Evolutionary conservation across 2,888 invertebrate genomes (phyloP).

Genomic region (Cetonia aurata): DNA sequence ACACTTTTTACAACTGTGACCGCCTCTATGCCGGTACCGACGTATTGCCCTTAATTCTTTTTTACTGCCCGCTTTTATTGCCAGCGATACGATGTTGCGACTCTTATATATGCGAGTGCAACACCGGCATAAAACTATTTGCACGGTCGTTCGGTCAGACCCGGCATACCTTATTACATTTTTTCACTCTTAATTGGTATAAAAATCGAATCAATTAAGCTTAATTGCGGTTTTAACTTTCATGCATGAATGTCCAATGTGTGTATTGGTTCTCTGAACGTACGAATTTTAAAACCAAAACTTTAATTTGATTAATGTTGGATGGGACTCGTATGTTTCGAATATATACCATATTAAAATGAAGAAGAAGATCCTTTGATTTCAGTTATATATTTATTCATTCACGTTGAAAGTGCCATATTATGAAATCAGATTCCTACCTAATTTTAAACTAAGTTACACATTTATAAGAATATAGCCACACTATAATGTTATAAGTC

Average conservation of each 20-base stretch:
- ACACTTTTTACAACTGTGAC: conserved; percentile 60
- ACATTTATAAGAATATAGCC: not conserved
- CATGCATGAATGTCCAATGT: conserved; percentile 1
- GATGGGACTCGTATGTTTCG: too few species aligned
- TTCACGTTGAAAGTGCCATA: too few species aligned
- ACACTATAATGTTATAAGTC: not conserved
- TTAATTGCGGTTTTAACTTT: conserved; percentile 34
- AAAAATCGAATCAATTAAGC: conserved; percentile 38
- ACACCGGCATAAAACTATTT: conserved; percentile 54
- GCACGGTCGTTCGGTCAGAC: conserved; percentile 45
- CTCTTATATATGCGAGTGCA: conserved; percentile 50
- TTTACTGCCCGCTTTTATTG: conserved; percentile 59
- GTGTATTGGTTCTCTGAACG: conserved; percentile 1
- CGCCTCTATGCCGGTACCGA: conserved; percentile 60
- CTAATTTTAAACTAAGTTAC: not conserved
- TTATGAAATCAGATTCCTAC: too few species aligned
- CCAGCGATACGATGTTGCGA: conserved; percentile 47
- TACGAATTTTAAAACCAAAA: not conserved
- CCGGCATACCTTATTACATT: conserved; percentile 41
- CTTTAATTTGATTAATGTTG: not conserved
- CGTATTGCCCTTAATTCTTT: conserved; percentile 60
- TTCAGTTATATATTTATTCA: too few species aligned
- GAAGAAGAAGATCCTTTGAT: too few species aligned
- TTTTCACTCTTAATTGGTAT: conserved; percentile 37
- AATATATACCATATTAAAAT: too few species aligned